phyloP scores from a whole-genome alignment of 2,888 invertebrate species.

The Bugula neritina region DNA sequence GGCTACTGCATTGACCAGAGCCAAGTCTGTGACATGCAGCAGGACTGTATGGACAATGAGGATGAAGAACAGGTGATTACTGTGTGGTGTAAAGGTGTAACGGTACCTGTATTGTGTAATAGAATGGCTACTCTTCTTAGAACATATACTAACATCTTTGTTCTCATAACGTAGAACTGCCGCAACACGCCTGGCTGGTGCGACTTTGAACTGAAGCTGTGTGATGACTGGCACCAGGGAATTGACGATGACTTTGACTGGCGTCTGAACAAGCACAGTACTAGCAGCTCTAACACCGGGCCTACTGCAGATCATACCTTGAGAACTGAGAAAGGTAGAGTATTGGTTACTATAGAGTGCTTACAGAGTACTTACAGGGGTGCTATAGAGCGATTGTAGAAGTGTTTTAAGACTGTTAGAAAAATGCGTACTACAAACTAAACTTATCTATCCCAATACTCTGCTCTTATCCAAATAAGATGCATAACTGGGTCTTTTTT shows the following conservation, averaged over 20 bases:
- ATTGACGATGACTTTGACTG: constrained; percentile 43
- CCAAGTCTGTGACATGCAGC: constrained; percentile 39
- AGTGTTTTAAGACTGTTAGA: no score
- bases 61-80: constrained; percentile 36
- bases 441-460: no score
- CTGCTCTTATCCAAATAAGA: no score
- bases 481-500: no score
- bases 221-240: constrained; percentile 37
- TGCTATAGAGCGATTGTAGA: no score
- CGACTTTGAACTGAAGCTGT: constrained; percentile 37
- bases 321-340: constrained; percentile 31
- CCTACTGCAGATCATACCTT: constrained; percentile 36
- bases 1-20: constrained; percentile 37
- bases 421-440: no score
- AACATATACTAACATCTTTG: no score
- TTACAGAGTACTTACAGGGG: constrained; percentile 55
- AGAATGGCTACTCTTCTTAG: no score
- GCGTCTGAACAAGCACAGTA: constrained; percentile 35
- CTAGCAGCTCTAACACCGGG: constrained; percentile 34
- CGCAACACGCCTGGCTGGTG: constrained; percentile 30
- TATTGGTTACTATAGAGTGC: constrained; percentile 35
- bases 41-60: constrained; percentile 42
- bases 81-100: neutral
- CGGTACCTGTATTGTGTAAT: no score
- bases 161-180: no score